Conservation (phyloP, 35 echinoderm and acorn worm genomes). For the Hemicentrotus pulcherrimus region DNA sequence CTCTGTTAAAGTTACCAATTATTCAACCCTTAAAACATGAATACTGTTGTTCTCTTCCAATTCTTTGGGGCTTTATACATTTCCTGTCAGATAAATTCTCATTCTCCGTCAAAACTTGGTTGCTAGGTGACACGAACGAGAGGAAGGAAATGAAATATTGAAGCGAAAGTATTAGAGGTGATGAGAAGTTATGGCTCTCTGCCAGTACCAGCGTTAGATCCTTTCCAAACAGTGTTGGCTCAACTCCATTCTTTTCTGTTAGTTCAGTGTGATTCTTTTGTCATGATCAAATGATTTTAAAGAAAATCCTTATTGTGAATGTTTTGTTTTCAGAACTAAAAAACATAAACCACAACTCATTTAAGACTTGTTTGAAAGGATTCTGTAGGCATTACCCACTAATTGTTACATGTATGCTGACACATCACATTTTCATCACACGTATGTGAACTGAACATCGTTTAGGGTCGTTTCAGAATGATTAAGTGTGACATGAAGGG, state of each 20-base stretch:
- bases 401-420: too few relatives aligned
- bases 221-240: not conserved
- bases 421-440: too few relatives aligned
- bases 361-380: too few relatives aligned
- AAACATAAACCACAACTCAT: too few relatives aligned
- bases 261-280: not conserved
- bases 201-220: not conserved
- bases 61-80: not conserved
- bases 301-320: not conserved
- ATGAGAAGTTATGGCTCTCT: not conserved
- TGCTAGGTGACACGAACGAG: not conserved
- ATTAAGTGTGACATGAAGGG: too few relatives aligned
- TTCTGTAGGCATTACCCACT: too few relatives aligned
- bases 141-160: conserved; percentile 18
- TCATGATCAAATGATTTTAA: not conserved
- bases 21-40: not conserved
- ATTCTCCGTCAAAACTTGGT: conserved; percentile 11
- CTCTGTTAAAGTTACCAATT: not conserved
- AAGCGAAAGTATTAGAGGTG: not conserved
- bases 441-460: too few relatives aligned
- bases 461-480: too few relatives aligned
- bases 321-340: not conserved
- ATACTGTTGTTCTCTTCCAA: not conserved
- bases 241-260: not conserved
- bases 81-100: not conserved